Conservation (phyloP, 2,113 vertebrate genomes). For the Chaetorhynchus papuensis region DNA sequence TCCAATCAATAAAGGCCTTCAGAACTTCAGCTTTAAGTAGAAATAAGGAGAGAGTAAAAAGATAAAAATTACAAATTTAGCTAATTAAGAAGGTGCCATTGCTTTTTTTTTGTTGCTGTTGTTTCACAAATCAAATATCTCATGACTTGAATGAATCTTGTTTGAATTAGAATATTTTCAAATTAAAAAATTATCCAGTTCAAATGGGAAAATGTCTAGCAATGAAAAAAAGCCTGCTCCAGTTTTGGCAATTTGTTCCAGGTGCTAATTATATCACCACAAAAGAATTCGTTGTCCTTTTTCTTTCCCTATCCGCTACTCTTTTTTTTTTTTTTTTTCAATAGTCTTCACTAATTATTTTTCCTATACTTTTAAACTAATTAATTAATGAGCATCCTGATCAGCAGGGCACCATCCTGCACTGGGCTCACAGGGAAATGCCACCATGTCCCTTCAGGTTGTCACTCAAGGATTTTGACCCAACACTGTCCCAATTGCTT, state of each 20-base stretch:
- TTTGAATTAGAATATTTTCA: neutral
- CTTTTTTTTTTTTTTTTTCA: neutral
- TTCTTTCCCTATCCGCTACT: neutral
- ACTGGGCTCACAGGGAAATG: neutral
- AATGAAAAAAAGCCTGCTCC: neutral
- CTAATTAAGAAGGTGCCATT: neutral
- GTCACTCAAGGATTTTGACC: neutral
- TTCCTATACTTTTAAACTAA: neutral
- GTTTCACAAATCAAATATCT: neutral
- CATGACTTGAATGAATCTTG: neutral
- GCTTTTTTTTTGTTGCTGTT: neutral
- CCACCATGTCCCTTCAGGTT: neutral
- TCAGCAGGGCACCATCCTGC: neutral
- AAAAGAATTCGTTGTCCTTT: neutral
- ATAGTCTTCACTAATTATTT: neutral
- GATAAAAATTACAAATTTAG: neutral
- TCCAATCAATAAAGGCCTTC: neutral
- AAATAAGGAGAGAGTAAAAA: neutral
- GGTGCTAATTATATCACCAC: too few species aligned
- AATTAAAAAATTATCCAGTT: neutral
- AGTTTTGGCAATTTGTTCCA: neutral
- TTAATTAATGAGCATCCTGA: neutral
- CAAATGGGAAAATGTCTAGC: neutral
- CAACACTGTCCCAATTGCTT: fast-evolving
- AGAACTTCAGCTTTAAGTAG: neutral